phyloP scores from a whole-genome alignment of 30 jellyfish, hydroid and myxozoan genomes.

The Aurelia sp. region DNA sequence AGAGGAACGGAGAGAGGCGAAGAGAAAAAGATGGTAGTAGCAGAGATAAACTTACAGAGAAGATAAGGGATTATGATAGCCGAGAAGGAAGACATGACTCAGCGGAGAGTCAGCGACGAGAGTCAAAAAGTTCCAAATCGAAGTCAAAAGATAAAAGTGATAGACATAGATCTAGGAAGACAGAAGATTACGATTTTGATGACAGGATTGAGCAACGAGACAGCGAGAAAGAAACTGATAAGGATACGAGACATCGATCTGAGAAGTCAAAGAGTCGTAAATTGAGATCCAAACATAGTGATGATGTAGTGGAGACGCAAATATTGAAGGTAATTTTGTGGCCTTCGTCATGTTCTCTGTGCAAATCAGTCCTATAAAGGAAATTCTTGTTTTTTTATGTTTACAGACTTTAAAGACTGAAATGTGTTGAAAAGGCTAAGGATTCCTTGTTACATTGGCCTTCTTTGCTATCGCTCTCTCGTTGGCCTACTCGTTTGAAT shows the following conservation, averaged over 20 bases:
- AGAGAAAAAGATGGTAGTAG: conserved; percentile 18
- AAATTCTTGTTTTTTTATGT: too few relatives aligned
- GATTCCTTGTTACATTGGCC: too few relatives aligned
- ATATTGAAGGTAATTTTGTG: too few relatives aligned
- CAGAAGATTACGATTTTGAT: background rate
- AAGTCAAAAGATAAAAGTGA: background rate
- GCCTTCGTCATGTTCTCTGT: too few relatives aligned
- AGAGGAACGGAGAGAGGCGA: conserved; percentile 30
- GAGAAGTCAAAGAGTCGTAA: conserved; percentile 22
- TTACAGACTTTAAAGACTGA: too few relatives aligned
- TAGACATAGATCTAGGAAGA: too few relatives aligned
- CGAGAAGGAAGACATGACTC: too few relatives aligned
- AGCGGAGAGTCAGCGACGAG: too few relatives aligned
- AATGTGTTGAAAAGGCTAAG: too few relatives aligned
- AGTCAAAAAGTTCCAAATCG: background rate
- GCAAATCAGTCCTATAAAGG: too few relatives aligned
- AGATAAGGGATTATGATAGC: background rate
- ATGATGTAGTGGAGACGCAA: background rate
- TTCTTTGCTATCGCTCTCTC: too few relatives aligned
- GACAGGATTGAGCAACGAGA: background rate
- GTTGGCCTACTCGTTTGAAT: too few relatives aligned
- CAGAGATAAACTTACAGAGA: background rate
- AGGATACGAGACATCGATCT: conserved; percentile 13
- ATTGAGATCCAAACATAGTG: conserved; percentile 13
- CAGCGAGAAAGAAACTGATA: conserved; percentile 14